Percentiles rank a stretch among this genome's conserved stretches.
These are phyloP conservation scores for Hydropsyche betteni DNA, from an alignment of 2,888 invertebrate species.

Conservation along the genomic window DNA sequence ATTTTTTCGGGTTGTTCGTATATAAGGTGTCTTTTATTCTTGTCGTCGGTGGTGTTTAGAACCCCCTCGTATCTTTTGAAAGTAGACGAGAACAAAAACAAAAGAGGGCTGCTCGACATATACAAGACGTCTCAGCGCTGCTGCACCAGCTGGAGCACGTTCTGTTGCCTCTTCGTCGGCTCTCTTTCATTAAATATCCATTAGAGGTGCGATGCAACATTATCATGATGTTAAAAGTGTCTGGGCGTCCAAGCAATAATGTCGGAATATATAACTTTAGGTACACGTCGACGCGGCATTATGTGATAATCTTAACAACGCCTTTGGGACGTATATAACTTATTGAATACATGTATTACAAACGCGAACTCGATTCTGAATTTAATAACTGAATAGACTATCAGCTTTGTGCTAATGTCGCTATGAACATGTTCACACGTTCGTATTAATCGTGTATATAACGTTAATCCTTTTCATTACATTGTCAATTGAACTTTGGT, in stretches of 20 bases:
- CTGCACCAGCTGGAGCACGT: slow-evolving; percentile 1
- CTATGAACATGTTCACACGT: too few relatives aligned
- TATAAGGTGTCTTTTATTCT: too few relatives aligned
- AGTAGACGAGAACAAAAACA: background rate
- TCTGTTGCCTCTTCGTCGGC: background rate
- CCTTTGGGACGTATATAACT: background rate
- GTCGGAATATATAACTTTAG: background rate
- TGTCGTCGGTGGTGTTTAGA: too few relatives aligned
- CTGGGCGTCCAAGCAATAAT: slow-evolving; percentile 4
- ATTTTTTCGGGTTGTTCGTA: too few relatives aligned
- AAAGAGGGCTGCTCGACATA: background rate
- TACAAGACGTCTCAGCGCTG: background rate
- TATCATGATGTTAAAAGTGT: slow-evolving; percentile 25
- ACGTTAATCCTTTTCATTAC: too few relatives aligned
- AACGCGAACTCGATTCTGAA: background rate
- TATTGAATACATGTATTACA: background rate
- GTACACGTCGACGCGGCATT: background rate
- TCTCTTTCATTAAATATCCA: slow-evolving; percentile 48
- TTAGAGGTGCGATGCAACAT: slow-evolving; percentile 36
- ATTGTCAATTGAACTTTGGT: too few relatives aligned
- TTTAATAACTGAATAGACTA: too few relatives aligned
- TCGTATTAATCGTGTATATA: too few relatives aligned
- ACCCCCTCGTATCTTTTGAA: too few relatives aligned
- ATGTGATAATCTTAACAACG: slow-evolving; percentile 14
- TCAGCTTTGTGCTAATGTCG: too few relatives aligned